Conservation (phyloP, 2,113 vertebrate genomes). For the Cyanoliseus patagonus region DNA sequence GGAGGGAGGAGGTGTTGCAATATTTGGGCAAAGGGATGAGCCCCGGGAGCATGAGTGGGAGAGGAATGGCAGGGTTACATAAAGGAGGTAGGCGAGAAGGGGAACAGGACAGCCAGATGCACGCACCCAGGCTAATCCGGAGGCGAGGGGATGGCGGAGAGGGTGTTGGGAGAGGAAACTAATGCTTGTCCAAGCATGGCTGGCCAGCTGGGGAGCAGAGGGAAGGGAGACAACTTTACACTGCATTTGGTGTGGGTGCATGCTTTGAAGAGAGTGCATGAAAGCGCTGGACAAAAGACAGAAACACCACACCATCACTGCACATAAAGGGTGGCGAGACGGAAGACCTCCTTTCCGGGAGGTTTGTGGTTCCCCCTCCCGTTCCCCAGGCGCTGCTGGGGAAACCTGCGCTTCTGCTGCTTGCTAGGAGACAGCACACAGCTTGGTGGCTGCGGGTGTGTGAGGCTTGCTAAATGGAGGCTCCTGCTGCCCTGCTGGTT, state of each 20-base stretch:
- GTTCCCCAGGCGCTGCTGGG: background rate
- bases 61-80: background rate
- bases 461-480: conserved; percentile 32
- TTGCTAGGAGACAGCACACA: conserved; percentile 6
- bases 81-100: background rate
- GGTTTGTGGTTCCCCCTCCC: background rate
- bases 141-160: background rate
- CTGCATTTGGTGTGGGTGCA: background rate
- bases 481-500: conserved; percentile 42
- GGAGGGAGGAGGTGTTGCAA: background rate
- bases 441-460: conserved; percentile 15
- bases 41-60: background rate
- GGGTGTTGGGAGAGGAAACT: background rate
- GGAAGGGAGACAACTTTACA: background rate
- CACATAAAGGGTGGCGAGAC: background rate
- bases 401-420: background rate
- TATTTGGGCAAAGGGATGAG: background rate
- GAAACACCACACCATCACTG: background rate
- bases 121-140: background rate
- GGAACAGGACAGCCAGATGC: background rate
- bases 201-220: background rate
- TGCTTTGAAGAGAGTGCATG: background rate
- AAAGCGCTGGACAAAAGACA: background rate
- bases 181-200: background rate
- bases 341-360: background rate